Evolutionary conservation across 1,140 invertebrate genomes (phyloP), one percentile per base, ranked within the genome.

Genomic region (Acyrthosiphon pisum): DNA sequence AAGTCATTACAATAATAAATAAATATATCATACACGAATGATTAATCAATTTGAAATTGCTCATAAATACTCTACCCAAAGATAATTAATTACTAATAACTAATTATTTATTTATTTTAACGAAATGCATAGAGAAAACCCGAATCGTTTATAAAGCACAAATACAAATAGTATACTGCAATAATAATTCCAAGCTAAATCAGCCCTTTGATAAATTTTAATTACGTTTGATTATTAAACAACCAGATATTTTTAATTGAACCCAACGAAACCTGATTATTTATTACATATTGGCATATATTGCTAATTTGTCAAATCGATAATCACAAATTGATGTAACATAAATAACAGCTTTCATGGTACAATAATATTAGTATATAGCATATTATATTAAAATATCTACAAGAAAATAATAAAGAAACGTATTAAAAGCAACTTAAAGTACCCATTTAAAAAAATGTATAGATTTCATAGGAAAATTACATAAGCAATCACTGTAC

Each of bases 61-160:
- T 60, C 11, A 9, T 30, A 68, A 68, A 30, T 68, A 68, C 4
- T n/a, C 30, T 76, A 76, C n/a, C 14, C 30, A 4, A 76, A 6
- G 14, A 35, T n/a, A 76, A 68, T 68, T 68, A 68, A 84, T 41
- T 84, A 83, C 37, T 68, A 30, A n/a, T 20, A 81, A 81, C 18
- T 81, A 37, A 35, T 35, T 46, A 86, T 18, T 30, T 86, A 86
- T 86, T 86, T 87, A 87, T 87, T 46, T n/a, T 87, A 4, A 87
- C n/a, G 9, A 37, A 86, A 46, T 30, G 60, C 30, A 6, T 48
- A 48, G 14, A 87, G 30, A 30, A 87, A 48, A 48, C 41, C 84
- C 44, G 30, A 87, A 6, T 14, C 4, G 30, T 68, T n/a, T n/a
- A 76, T 35, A 76, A 76, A 4, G n/a, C 30, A 30, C 56, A 56